phyloP scores from a whole-genome alignment of 2,113 vertebrate species.

The Camelus bactrianus region DNA sequence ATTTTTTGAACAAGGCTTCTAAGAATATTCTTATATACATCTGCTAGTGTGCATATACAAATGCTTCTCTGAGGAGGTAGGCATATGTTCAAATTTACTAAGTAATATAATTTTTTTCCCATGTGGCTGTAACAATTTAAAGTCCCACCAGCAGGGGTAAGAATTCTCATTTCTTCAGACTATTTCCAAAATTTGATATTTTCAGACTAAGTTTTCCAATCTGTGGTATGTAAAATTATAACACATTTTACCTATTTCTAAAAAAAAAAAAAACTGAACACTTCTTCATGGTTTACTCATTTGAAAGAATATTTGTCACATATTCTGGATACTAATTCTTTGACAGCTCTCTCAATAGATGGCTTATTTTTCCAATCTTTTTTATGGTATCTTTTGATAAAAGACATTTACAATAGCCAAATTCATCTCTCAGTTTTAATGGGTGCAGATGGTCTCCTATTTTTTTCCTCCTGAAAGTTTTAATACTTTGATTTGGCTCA shows the following conservation, averaged over 20 bases:
- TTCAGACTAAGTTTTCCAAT: not conserved
- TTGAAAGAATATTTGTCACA: not conserved
- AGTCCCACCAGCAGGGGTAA: not conserved
- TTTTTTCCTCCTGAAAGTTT: conserved; percentile 24
- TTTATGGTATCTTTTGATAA: conserved; percentile 22
- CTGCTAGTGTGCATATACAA: not conserved
- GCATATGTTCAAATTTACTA: not conserved
- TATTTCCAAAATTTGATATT: not conserved
- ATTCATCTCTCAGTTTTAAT: conserved; percentile 40
- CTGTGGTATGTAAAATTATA: not conserved
- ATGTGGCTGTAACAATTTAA: not conserved
- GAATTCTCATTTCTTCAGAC: not conserved
- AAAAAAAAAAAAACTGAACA: not conserved
- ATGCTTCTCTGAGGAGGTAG: not conserved
- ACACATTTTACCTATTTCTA: not conserved
- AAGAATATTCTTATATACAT: not conserved
- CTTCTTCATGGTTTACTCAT: conserved; percentile 25
- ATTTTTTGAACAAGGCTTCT: not conserved
- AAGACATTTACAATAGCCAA: not conserved
- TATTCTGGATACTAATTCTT: not conserved
- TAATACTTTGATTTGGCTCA: not conserved
- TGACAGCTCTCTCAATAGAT: not conserved
- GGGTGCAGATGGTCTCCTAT: not conserved
- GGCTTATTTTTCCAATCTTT: not conserved
- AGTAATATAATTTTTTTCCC: not conserved